phyloP scores from a whole-genome alignment of 37 sponge, comb jelly and placozoan species.

The Hexactinellida sp. region DNA sequence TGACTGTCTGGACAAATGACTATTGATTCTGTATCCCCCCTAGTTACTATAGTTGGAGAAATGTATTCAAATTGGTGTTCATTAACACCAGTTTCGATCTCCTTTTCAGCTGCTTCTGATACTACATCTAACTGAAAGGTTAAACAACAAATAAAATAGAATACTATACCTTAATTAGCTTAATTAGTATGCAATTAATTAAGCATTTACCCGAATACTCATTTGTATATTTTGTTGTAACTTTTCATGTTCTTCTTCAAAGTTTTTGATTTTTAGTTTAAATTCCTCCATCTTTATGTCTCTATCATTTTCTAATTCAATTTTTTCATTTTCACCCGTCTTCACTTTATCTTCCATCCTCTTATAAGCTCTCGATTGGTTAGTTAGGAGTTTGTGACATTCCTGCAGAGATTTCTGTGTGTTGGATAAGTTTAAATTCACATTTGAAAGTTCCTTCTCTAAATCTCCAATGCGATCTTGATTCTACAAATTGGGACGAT shows the following conservation, averaged over 20 bases:
- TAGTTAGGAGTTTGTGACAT: not conserved
- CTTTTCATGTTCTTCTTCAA: not conserved
- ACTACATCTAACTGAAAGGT: no score
- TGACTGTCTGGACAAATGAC: no score
- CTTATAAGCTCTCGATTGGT: not conserved
- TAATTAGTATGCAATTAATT: no score
- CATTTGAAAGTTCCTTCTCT: not conserved
- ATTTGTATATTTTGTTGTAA: no score
- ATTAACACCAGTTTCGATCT: no score
- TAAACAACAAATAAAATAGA: no score
- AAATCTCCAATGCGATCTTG: not conserved
- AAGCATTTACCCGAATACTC: no score
- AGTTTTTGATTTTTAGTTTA: not conserved
- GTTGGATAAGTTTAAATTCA: not conserved
- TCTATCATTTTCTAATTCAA: not conserved
- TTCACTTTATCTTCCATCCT: not conserved
- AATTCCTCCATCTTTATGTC: not conserved
- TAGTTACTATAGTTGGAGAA: no score
- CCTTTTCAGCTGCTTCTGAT: no score
- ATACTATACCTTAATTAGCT: no score
- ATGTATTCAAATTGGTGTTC: no score
- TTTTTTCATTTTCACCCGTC: not conserved
- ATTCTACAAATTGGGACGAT: not conserved
- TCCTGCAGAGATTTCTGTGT: slow-evolving; percentile 14
- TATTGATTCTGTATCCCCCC: no score